Conservation (phyloP, 2,888 invertebrate genomes). For the Cephus pulcher region DNA sequence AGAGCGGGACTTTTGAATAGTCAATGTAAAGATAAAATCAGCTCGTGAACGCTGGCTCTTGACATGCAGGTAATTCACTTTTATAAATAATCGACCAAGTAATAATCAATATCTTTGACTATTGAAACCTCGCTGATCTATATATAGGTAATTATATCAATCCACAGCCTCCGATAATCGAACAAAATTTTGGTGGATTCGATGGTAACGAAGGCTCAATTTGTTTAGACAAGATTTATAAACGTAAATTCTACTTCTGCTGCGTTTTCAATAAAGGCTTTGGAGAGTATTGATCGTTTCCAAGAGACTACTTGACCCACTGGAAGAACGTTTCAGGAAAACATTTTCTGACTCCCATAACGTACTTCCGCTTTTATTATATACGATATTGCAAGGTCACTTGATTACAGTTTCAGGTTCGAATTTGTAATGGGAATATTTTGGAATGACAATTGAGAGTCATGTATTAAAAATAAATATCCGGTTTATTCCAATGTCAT, state of each 20-base stretch:
- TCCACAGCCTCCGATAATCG: not conserved
- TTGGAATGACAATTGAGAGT: not conserved
- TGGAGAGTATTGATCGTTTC: too few species aligned
- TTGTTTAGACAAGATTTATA: not conserved
- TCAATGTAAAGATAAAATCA: not conserved
- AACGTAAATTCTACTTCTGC: too few species aligned
- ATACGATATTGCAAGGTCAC: too few species aligned
- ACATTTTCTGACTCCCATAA: too few species aligned
- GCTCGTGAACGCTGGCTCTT: not conserved
- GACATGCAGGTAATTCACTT: not conserved
- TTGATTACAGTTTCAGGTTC: not conserved
- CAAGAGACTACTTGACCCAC: too few species aligned
- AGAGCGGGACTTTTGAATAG: not conserved
- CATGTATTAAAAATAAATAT: slow-evolving; percentile 42
- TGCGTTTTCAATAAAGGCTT: too few species aligned
- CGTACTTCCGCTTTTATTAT: too few species aligned
- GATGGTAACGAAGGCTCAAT: not conserved
- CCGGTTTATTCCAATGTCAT: slow-evolving; percentile 40
- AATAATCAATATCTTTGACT: not conserved
- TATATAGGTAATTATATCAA: not conserved
- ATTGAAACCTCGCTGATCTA: not conserved
- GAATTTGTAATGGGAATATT: not conserved
- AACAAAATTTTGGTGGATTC: not conserved
- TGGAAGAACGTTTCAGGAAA: too few species aligned
- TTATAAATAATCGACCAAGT: too few species aligned